Conservation (phyloP, 2,888 invertebrate genomes). For the Nesidiocoris tenuis region DNA sequence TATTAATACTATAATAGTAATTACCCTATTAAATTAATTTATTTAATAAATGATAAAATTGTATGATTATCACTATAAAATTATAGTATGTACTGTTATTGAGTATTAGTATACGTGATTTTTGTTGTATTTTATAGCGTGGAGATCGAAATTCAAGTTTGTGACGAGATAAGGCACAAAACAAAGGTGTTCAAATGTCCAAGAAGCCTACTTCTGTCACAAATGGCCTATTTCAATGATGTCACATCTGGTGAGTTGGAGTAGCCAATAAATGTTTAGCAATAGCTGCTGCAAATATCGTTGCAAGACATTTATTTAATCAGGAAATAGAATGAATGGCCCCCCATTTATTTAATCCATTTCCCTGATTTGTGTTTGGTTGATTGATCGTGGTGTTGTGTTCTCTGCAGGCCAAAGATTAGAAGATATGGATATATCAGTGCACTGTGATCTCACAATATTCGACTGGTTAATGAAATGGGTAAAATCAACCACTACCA, state of each 20-base stretch:
- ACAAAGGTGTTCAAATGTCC: slow-evolving; percentile 88
- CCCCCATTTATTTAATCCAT: no score
- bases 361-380: no score
- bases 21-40: no score
- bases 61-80: no score
- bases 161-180: slow-evolving; percentile 87
- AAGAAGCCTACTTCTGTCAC: slow-evolving; percentile 78
- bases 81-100: no score
- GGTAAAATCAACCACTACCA: slow-evolving; percentile 62
- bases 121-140: slow-evolving; percentile 61
- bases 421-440: slow-evolving; percentile 93
- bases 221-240: slow-evolving; percentile 95
- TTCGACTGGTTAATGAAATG: slow-evolving; percentile 97
- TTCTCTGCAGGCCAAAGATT: slow-evolving; percentile 64
- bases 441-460: slow-evolving; percentile 92
- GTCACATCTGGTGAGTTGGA: slow-evolving; percentile 67
- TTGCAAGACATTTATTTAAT: no score
- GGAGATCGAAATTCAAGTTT: slow-evolving; percentile 91
- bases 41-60: no score
- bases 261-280: no score
- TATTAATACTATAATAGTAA: no score
- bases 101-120: no score
- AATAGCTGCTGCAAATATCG: neutral
- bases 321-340: no score
- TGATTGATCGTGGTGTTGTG: no score